Base-by-base conservation (phyloP, 1,140 invertebrate species). In the Ips typographus region DNA sequence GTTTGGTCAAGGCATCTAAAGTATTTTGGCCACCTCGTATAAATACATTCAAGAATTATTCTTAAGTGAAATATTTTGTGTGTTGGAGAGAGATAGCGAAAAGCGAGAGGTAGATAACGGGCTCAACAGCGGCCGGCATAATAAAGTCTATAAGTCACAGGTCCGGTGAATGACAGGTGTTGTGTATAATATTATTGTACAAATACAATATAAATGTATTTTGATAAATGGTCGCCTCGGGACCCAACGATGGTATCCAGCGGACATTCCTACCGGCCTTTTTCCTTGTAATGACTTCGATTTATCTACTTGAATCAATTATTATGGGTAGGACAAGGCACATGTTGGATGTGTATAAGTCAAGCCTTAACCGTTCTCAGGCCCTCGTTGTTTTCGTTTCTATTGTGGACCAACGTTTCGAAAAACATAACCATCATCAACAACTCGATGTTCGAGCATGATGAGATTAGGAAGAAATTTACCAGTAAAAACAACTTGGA, bases 221-320 rank as follows among this genome's bases (percentile, higher is more conserved):
- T 71, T 71, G 70, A 71, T 71, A 67, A 68, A 71, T 71, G 65
- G 53, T 62, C 47, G 7, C 22, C 40, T 41, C 37, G 53, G 40
- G 61, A 60, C 69, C 22, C 42, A 55, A 49, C 49, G 49, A 67
- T 43, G 63, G 63, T 65, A 70, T 70, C 68, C 68, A 61, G 42
- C 65, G 49, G 63, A 58, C 65, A 71, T 71, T 71, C 70, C 70
- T 71, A 71, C 65, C 70, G 65, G 69, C 69, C 63, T 71, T 71
- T 71, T 71, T 59, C 40, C 36, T 49, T 47, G 57, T 71, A 71
- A 71, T 71, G 69, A 71, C 69, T 56, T 52, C 62, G 69, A 71
- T 71, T 71, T 71, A 71, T 71, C 69, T 66, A 65, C 41, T 71
- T 71, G 4, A 71, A 71, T 71, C 69, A 71, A 71, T 71, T 71